These are phyloP conservation scores for Onychomys torridus DNA, from an alignment of 2,797 vertebrate species.

Conservation along the genomic window DNA sequence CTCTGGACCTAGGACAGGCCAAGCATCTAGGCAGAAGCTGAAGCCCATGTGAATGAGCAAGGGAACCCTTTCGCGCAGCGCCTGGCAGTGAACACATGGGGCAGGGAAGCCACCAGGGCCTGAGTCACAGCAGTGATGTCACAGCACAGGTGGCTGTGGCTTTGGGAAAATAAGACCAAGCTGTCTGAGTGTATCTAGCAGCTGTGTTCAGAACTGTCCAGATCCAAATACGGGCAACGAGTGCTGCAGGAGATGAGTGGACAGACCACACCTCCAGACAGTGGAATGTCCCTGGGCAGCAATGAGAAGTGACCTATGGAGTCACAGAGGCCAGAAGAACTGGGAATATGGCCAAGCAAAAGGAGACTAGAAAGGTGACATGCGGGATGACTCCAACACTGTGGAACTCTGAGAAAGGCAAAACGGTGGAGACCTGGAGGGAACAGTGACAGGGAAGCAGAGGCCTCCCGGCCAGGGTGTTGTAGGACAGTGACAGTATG, in stretches of 20 bases:
- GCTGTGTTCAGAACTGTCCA: neutral
- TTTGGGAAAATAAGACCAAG: accelerated
- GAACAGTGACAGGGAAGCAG: neutral
- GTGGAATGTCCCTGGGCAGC: neutral
- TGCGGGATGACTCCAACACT: neutral
- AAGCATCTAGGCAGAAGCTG: accelerated
- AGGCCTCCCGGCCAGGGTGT: accelerated
- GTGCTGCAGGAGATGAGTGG: neutral
- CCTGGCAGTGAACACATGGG: neutral
- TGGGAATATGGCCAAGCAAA: neutral
- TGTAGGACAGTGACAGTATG: accelerated
- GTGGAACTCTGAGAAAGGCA: neutral
- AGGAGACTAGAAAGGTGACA: neutral
- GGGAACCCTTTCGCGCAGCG: accelerated
- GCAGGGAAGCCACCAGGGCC: accelerated
- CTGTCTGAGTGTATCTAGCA: accelerated
- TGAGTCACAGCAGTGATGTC: neutral
- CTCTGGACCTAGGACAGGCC: neutral
- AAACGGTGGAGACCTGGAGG: accelerated
- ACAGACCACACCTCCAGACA: neutral
- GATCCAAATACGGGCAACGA: neutral
- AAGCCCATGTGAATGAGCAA: accelerated
- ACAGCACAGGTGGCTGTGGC: accelerated
- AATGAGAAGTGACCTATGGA: neutral
- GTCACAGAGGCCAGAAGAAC: neutral